Evolutionary conservation across 2,888 invertebrate species (phyloP), one percentile per base, ranked within the genome.

Genomic region (Caenorhabditis becei): DNA sequence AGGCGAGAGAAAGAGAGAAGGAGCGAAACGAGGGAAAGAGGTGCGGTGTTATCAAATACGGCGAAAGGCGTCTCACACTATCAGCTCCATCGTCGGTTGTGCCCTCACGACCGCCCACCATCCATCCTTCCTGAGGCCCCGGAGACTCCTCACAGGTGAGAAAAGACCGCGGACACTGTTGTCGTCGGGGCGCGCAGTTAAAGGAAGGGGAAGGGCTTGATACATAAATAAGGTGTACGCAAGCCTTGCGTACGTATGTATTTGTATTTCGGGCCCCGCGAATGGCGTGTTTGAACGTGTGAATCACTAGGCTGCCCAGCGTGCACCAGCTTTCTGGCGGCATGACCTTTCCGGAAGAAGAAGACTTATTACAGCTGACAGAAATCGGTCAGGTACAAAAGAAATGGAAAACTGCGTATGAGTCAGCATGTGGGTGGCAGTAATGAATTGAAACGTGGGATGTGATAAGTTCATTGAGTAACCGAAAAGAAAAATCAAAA

Each of bases 31-130:
- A 47, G 66, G 23, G 28, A 67, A 77, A 71, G 65, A 75, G 75
- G 75, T 75, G 75, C 66, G 63, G 41, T 70, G 71, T 71, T 78
- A 71, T 78, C 71, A 78, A 78, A 78, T 71, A 78, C 59, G 66
- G 71, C 56, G 66, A 71, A 69, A 78, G 69, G 59, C 65, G 62
- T 69, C 77, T 61, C 77, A 67, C 75, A 77, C 77, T 75, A 75
- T 69, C 77, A 77, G 67, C 69, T 56, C 32, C 49, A 66, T 18
- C 67, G 59, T 53, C 58, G 53, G 20, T 71, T 72, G 63, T 72
- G 72, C 49, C 63, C 74, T 74, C 59, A 47, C 75, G 66, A 44
- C 75, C 75, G 75, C 75, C 75, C 75, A 75, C 75, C 41, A 61
- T 14, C 47, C 47, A 10, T 59, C 58, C 75, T 72, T 71, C 63